A percentile compares a stretch with the other conserved stretches of the same genome.
Conservation (phyloP, 2,888 invertebrate species). For the Pimpla rufipes region DNA sequence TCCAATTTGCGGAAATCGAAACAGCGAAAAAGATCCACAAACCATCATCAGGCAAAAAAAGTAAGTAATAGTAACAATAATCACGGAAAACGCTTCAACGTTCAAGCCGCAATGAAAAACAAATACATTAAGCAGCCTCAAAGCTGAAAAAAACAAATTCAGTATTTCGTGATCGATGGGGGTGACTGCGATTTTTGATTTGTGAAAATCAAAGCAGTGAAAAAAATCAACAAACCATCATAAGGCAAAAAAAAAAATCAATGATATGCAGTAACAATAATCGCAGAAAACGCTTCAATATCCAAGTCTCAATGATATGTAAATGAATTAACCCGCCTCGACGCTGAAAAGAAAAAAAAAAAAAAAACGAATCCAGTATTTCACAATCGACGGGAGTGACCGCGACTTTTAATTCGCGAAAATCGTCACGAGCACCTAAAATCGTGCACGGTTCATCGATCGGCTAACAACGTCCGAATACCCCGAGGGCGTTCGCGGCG, state of each 20-base stretch:
- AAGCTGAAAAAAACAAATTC: background rate
- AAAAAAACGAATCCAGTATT: constrained; percentile 10
- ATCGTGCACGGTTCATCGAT: no score
- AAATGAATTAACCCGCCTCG: constrained; percentile 2
- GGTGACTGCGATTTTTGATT: constrained; percentile 13
- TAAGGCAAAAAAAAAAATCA: no score
- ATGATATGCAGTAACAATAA: no score
- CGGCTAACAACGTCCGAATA: background rate
- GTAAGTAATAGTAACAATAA: no score
- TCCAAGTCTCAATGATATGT: constrained; percentile 14
- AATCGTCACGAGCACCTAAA: no score
- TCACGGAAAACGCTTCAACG: constrained; percentile 5
- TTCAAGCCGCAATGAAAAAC: constrained; percentile 13
- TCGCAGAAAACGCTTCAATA: constrained; percentile 2
- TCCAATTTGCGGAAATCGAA: constrained; percentile 10
- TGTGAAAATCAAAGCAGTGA: constrained; percentile 1
- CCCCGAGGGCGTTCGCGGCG: background rate
- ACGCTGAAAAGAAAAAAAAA: no score
- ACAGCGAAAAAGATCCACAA: no score
- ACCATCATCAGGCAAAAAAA: no score
- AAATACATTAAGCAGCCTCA: constrained; percentile 2
- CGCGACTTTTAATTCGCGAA: constrained; percentile 20
- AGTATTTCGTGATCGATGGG: constrained; percentile 9
- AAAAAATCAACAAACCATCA: no score
- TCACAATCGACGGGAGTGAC: background rate